These are phyloP conservation scores for Falco cherrug DNA, from an alignment of 2,797 vertebrate species.

Conservation along the genomic window DNA sequence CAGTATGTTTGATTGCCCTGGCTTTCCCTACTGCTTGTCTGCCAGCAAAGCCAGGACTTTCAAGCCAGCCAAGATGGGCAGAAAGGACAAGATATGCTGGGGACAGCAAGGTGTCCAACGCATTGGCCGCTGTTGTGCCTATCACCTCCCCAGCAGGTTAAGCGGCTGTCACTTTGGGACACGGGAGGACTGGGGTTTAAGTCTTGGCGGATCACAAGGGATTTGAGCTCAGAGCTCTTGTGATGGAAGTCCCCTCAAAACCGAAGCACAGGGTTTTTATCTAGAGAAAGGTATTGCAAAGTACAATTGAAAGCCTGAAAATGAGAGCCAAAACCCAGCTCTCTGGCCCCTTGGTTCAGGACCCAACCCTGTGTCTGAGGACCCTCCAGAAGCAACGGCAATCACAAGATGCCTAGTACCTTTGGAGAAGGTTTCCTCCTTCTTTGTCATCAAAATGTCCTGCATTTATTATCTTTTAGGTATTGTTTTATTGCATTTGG, in stretches of 20 bases:
- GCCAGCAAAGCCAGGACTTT: neutral
- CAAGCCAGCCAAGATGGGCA: neutral
- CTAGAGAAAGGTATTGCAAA: neutral
- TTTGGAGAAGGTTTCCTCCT: neutral
- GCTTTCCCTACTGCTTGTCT: neutral
- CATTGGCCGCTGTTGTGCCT: neutral
- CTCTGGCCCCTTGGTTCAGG: neutral
- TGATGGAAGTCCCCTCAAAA: neutral
- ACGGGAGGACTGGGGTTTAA: neutral
- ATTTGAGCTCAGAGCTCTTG: neutral
- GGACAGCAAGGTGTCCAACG: fast-evolving
- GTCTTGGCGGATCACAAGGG: neutral
- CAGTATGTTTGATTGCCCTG: neutral
- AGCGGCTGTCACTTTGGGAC: neutral
- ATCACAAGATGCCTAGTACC: neutral
- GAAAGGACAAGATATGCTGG: neutral
- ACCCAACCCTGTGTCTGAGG: neutral
- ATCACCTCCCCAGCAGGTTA: fast-evolving
- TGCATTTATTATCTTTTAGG: neutral
- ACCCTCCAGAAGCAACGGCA: neutral
- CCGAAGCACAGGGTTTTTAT: neutral
- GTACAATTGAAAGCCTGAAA: neutral
- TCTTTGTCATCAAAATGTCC: neutral
- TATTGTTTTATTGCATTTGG: neutral
- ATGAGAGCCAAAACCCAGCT: neutral